A percentile compares a stretch with the other conserved stretches of the same genome.
These are phyloP conservation scores for Microchirus variegatus DNA, from an alignment of 2,797 vertebrate species.

Conservation along the genomic window DNA sequence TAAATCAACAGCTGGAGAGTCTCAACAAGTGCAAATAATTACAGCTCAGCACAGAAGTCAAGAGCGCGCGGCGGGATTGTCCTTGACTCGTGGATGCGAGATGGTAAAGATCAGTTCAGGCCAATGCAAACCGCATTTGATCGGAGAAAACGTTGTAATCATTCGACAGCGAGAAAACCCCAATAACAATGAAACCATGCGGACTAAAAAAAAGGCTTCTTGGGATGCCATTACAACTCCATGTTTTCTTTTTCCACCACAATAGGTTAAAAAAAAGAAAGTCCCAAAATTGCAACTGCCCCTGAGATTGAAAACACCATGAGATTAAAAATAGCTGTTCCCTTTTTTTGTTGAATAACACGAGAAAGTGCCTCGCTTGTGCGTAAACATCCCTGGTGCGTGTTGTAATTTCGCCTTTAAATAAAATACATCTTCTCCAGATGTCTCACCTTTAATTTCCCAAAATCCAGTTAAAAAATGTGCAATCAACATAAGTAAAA, in stretches of 20 bases:
- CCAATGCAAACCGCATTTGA: constrained; percentile 40
- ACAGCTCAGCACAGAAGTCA: constrained; percentile 87
- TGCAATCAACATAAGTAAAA: neutral
- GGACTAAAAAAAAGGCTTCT: neutral
- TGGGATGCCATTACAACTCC: neutral
- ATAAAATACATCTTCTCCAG: neutral
- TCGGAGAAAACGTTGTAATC: neutral
- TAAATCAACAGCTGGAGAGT: constrained; percentile 88
- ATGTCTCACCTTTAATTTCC: neutral
- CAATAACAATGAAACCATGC: neutral
- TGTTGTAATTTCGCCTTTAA: neutral
- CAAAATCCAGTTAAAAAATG: neutral
- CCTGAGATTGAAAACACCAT: neutral
- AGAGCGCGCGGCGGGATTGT: constrained; percentile 83
- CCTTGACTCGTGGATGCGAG: constrained; percentile 77
- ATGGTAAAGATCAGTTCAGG: constrained; percentile 83
- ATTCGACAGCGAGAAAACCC: neutral
- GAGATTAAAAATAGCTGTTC: neutral
- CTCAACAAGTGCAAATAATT: constrained; percentile 83
- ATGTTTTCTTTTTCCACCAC: neutral
- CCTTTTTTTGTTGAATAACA: neutral
- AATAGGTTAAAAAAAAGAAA: neutral
- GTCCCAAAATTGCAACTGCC: neutral
- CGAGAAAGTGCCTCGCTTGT: neutral
- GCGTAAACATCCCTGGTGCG: neutral